Evolutionary conservation across 2,113 vertebrate genomes (phyloP).

Genomic region (Apodemus speciosus): DNA sequence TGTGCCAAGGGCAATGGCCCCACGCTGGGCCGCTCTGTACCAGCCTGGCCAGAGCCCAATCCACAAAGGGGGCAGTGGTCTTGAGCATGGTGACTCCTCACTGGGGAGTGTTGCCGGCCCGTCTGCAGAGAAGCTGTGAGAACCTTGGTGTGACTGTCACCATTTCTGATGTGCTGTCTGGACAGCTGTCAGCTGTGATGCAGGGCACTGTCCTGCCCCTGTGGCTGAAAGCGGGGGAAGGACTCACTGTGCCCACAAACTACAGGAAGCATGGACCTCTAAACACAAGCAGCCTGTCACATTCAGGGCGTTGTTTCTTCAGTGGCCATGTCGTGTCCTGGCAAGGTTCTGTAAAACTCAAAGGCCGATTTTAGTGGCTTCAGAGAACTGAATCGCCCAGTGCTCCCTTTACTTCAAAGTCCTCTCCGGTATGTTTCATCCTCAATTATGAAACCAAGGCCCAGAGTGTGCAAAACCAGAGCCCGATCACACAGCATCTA

Average conservation of each 20-base stretch:
- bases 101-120: neutral
- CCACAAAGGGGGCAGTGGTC: neutral
- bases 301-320: neutral
- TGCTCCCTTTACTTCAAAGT: constrained; percentile 57
- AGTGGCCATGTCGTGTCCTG: neutral
- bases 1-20: neutral
- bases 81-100: neutral
- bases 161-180: neutral
- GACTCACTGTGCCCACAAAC: neutral
- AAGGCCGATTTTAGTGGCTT: neutral
- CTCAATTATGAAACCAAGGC: constrained; percentile 32
- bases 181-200: constrained; percentile 29
- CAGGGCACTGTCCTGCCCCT: constrained; percentile 43
- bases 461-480: constrained; percentile 49
- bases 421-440: constrained; percentile 22
- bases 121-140: neutral
- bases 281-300: neutral
- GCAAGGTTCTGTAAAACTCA: constrained; percentile 43
- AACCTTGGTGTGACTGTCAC: neutral
- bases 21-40: neutral
- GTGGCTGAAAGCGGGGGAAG: constrained; percentile 29
- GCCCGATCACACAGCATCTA: constrained; percentile 28
- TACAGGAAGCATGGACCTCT: neutral
- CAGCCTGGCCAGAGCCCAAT: neutral
- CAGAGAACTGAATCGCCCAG: neutral